Conservation (phyloP, 2,888 invertebrate species). For the Aleiodes alternator region DNA sequence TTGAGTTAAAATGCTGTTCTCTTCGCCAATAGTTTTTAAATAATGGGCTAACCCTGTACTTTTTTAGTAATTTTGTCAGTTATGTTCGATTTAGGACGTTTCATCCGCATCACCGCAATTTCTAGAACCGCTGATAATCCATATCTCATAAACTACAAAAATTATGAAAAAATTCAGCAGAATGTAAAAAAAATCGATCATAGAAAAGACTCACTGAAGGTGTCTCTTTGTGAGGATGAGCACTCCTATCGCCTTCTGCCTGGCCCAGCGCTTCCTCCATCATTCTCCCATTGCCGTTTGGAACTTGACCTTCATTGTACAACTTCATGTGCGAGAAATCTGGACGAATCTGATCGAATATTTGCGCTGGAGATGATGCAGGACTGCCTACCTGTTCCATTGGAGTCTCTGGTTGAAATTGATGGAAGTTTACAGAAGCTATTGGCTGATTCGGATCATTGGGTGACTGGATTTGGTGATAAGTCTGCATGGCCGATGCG, state of each 20-base stretch:
- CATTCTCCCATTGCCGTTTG: background rate
- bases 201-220: too few species aligned
- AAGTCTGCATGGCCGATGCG: background rate
- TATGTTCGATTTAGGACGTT: too few species aligned
- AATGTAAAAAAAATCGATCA: too few species aligned
- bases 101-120: too few species aligned
- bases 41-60: too few species aligned
- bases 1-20: too few species aligned
- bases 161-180: too few species aligned
- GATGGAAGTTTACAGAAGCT: background rate
- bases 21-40: too few species aligned
- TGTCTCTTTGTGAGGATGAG: too few species aligned
- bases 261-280: background rate
- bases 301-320: background rate
- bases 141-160: too few species aligned
- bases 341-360: slow-evolving; percentile 4
- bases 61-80: too few species aligned
- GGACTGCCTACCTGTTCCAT: background rate
- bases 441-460: background rate
- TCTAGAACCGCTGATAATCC: too few species aligned
- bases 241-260: background rate
- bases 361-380: background rate
- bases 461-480: background rate
- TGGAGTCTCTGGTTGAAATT: background rate
- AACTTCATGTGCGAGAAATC: background rate